Base-by-base conservation (phyloP, 2,888 invertebrate species). In the Hypselothyrea guttata region DNA sequence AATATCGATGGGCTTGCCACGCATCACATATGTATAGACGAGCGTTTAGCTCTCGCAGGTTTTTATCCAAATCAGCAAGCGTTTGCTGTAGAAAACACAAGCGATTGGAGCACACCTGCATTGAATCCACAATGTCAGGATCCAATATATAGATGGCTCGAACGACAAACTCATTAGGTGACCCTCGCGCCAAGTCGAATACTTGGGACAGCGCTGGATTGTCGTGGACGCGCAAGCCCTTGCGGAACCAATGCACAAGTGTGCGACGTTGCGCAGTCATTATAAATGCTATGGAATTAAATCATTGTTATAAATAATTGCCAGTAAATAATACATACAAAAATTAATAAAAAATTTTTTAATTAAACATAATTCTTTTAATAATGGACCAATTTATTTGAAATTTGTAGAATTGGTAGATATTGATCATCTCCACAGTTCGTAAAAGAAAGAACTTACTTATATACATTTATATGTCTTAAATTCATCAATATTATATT, bases 191-290 rank as follows among this genome's bases (percentile, higher is more conserved):
- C 81, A 90, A 89, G 42, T 91, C 91, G 37, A 93, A 91, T 9
- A 93, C 92, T 64, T 92, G 58, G 0, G 90, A 87, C 11, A 93
- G 86, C 0, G 93, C 92, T n/a, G 93, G 92, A 86, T 93, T 93
- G 72, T 93, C 93, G 71, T 93, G 93, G n/a, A 93, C 89, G 42
- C 93, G 90, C 49, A 93, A 89, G 62, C 93, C 93, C 86, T 93
- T 92, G 8, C 93, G 92, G 86, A 93, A 93, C 93, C 93, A 93
- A 84, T 93, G 93, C 3, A 93, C 89, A 11, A 92, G 91, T 1
- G 93, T 91, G 2, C 31, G 30, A 4, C 54, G 61, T 4, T 62
- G 38, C 7, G 13, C 8, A 13, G 48, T 41, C 77, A 81, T 65
- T 8, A 13, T 1, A 13, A n/a, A 18, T 1, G 2, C 7, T 9